Evolutionary conservation across 2,888 invertebrate genomes (phyloP), one percentile per base, ranked within the genome.

Genomic region (Serrognathus titanus): DNA sequence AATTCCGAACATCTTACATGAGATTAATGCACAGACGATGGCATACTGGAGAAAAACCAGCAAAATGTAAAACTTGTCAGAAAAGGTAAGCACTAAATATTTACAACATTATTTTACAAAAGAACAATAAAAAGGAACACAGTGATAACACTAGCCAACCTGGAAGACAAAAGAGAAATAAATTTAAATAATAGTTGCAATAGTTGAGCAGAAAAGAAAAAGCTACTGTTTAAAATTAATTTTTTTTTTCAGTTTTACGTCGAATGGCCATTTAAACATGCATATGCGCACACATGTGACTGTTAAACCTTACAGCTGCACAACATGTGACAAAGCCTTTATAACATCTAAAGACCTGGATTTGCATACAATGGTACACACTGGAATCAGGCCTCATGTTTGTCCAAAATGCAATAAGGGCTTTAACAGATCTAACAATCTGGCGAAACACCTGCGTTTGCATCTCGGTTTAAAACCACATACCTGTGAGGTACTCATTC

Each of bases 11-110:
- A 3, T 47, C 48, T 10, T 48, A 53, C 37, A 48, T 38, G 40
- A 36, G 53, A 46, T 40, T 53, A 40, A 53, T 53, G 40, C 53
- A 53, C 20, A 53, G 40, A 24, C 45, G 53, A 6, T 53, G 53
- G 53, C 53, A 53, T 13, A 48, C 40, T 10, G 48, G 48, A 7
- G 53, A 53, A 9, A 53, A 53, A n/a, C 53, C 53, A 8, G 24
- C 40, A 31, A 38, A 48, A 11, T 53, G 53, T 35, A 38, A 31
- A 5, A 40, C 31, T 40, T 53, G 53, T 35, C 8, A 38, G 7
- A 53, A 53, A 40, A 47, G 53, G 53, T 53, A 47, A 16, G 41
- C 11, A 39, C 39, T 10, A 39, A 39, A 11, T 2, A 11, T 11
- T 41, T 9, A 31, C 24, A 31, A 31, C n/a, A n/a, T n/a, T n/a